Evolutionary conservation across 2,888 invertebrate species (phyloP).

Genomic region (Sesia apiformis): DNA sequence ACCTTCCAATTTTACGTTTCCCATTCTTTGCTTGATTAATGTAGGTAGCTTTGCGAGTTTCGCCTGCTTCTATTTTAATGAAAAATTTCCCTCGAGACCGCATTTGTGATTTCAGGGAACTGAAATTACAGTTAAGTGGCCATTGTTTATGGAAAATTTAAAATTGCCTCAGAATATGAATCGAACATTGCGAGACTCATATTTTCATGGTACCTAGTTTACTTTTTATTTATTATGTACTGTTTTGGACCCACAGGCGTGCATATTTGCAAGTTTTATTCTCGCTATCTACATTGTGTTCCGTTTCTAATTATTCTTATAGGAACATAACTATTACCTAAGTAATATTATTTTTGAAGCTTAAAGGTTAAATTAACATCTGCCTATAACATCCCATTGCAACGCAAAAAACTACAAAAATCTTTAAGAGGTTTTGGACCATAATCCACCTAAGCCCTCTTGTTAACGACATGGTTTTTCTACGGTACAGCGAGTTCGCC

Average conservation of each 20-base stretch:
- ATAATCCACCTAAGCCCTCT: too few relatives aligned
- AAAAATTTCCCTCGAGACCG: conserved; percentile 59
- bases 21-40: conserved; percentile 41
- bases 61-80: conserved; percentile 50
- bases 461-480: too few relatives aligned
- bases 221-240: background rate
- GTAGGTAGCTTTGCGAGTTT: conserved; percentile 29
- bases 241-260: background rate
- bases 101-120: conserved; percentile 26
- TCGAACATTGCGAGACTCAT: background rate
- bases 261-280: background rate
- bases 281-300: too few relatives aligned
- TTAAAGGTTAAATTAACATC: too few relatives aligned
- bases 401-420: too few relatives aligned
- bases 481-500: too few relatives aligned
- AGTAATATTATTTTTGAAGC: too few relatives aligned
- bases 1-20: background rate
- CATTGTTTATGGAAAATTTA: conserved; percentile 22
- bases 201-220: conserved; percentile 2
- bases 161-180: background rate
- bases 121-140: conserved; percentile 39
- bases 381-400: too few relatives aligned
- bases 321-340: too few relatives aligned
- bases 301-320: too few relatives aligned
- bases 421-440: too few relatives aligned